These are phyloP conservation scores for Amblyopsis hoosieri DNA, from an alignment of 2,797 vertebrate species.

Conservation along the genomic window DNA sequence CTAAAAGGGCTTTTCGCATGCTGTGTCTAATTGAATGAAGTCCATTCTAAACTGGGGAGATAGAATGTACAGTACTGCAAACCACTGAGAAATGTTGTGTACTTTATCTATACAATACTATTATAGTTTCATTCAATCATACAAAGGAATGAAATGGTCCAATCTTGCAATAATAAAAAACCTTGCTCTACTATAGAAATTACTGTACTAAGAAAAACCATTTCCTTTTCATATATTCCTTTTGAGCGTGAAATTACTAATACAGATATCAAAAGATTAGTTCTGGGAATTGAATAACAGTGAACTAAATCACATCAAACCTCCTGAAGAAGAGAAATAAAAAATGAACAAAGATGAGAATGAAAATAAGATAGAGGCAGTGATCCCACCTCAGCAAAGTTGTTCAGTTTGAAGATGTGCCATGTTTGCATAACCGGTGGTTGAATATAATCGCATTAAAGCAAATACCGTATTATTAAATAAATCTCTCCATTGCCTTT, in stretches of 20 bases:
- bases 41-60: neutral
- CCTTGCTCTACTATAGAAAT: too few species aligned
- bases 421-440: slow-evolving; percentile 15
- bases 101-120: neutral
- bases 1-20: too few species aligned
- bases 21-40: slow-evolving; percentile 1
- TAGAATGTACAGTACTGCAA: slow-evolving; percentile 5
- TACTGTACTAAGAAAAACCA: too few species aligned
- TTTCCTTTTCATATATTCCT: too few species aligned
- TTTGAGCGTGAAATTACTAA: slow-evolving; percentile 5
- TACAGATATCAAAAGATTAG: slow-evolving; percentile 12
- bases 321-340: slow-evolving; percentile 20
- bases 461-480: slow-evolving; percentile 26
- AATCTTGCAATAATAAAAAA: too few species aligned
- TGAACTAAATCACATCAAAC: slow-evolving; percentile 25
- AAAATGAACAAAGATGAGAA: slow-evolving; percentile 28
- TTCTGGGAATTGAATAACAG: slow-evolving; percentile 33
- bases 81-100: neutral
- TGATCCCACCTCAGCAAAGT: slow-evolving; percentile 7
- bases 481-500: slow-evolving; percentile 9
- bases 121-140: neutral
- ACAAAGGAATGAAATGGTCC: slow-evolving; percentile 12
- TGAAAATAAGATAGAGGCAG: slow-evolving; percentile 25
- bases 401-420: slow-evolving; percentile 7
- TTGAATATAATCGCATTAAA: slow-evolving; percentile 15